Evolutionary conservation across 2,888 invertebrate genomes (phyloP), one percentile per base, ranked within the genome.

Genomic region (Pomacea canaliculata): DNA sequence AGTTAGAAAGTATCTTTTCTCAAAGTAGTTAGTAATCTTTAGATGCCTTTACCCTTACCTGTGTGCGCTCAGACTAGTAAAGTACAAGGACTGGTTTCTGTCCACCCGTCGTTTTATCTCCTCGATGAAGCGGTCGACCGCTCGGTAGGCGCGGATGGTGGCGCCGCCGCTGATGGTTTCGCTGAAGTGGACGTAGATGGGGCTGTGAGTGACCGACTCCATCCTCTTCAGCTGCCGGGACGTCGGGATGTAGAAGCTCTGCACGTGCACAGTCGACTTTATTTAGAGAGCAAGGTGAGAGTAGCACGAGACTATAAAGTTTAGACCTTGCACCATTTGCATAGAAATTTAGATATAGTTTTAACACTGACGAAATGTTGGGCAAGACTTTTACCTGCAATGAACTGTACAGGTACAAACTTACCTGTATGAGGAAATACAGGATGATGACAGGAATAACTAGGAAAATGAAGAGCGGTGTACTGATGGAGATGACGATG

Each of bases 71-170:
- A 80, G 83, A 23, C 82, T 82, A 63, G 85, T 82, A 68, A 88
- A 89, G 78, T 86, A 88, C 91, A 96, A 96, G 67, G 95, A 93
- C 92, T 97, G 96, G 77, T 89, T 89, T 76, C 85, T 83, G 74
- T 89, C 87, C 8, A 89, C 85, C n/a, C 80, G 77, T 10, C 81
- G 72, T 46, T 83, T 79, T 3, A 84, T 84, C 37, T 77, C 79
- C 68, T 72, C 37, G 46, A 81, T 78, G 76, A 87, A 89, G 23
- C 83, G 77, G 7, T 78, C 76, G 23, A 81, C 80, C n/a, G 79
- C 80, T 16, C 76, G 79, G 78, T 84, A 89, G 7, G 89, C 88
- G 69, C 89, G 67, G 80, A 89, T 89, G 49, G 86, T 84, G 49
- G 82, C 81, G 37, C 37, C 37, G 37, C 37, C 37, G 37, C 37